A percentile compares a stretch with the other conserved stretches of the same genome.
Evolutionary conservation across 2,888 invertebrate genomes (phyloP).

Genomic region (Drosophila sordidapex): DNA sequence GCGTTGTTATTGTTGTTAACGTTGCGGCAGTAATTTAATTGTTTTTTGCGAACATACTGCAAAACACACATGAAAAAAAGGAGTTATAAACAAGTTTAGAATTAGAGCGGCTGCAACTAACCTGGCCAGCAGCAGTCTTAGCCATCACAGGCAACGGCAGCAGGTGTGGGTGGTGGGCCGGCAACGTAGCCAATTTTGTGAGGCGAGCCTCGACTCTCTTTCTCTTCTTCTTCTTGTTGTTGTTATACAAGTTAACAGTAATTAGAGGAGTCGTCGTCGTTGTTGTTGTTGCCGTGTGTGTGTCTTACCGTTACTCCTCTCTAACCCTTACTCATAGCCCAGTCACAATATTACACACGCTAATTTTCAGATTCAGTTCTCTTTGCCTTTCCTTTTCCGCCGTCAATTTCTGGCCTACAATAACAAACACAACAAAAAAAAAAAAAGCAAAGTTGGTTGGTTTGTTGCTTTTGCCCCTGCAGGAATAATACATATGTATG

Average conservation of each 20-base stretch:
- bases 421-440: conserved; percentile 66
- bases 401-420: conserved; percentile 59
- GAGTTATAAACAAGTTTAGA: conserved; percentile 3
- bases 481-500: conserved; percentile 54
- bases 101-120: conserved; percentile 47
- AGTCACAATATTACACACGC: conserved; percentile 57
- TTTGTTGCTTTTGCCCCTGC: conserved; percentile 69
- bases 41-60: conserved; percentile 75
- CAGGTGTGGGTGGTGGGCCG: conserved; percentile 11
- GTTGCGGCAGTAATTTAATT: conserved; percentile 31
- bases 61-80: conserved; percentile 3
- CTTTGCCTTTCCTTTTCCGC: conserved; percentile 54
- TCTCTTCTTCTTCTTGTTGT: conserved; percentile 8
- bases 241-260: conserved; percentile 36
- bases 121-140: conserved; percentile 77
- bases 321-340: conserved; percentile 37
- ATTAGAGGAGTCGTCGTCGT: conserved; percentile 26
- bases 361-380: conserved; percentile 52
- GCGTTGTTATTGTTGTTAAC: conserved; percentile 23
- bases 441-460: conserved; percentile 60
- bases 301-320: conserved; percentile 37
- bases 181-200: conserved; percentile 29
- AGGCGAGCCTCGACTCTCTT: conserved; percentile 6
- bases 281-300: conserved; percentile 19
- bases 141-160: conserved; percentile 57